Evolutionary conservation across 2,888 invertebrate species (phyloP).

Genomic region (Mythimna loreyi): DNA sequence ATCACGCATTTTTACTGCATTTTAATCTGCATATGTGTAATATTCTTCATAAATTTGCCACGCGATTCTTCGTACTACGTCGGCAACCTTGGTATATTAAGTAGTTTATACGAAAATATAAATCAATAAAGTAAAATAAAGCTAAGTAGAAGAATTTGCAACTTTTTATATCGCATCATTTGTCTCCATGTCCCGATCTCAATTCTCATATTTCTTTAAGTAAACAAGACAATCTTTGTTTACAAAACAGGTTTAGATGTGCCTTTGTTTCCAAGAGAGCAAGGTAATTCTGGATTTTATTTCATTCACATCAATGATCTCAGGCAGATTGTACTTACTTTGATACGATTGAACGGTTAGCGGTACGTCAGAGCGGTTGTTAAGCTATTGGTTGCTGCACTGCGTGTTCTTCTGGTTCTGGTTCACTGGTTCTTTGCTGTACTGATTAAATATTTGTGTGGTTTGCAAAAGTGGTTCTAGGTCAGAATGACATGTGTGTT

Average conservation of each 20-base stretch:
- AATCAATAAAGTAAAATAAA: slow-evolving; percentile 6
- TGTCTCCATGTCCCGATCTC: neutral
- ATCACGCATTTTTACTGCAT: too few species aligned
- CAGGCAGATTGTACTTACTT: neutral
- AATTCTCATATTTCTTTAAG: slow-evolving; percentile 15
- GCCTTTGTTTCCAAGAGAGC: neutral
- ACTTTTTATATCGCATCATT: slow-evolving; percentile 20
- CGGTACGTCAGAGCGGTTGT: too few species aligned
- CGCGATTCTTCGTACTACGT: too few species aligned
- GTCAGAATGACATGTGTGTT: too few species aligned
- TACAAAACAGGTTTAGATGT: slow-evolving; percentile 21
- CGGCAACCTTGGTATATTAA: too few species aligned
- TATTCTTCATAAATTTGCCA: too few species aligned
- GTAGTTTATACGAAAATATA: neutral
- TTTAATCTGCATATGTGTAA: too few species aligned
- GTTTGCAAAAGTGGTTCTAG: too few species aligned
- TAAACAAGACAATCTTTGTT: slow-evolving; percentile 36
- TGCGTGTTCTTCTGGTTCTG: too few species aligned
- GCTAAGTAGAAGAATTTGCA: slow-evolving; percentile 4
- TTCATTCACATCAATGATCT: slow-evolving; percentile 3
- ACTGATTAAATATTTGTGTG: too few species aligned
- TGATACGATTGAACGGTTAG: neutral
- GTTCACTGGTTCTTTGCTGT: too few species aligned
- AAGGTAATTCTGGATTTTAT: slow-evolving; percentile 24
- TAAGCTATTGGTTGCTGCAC: too few species aligned